A percentile compares a stretch with the other conserved stretches of the same genome.
These are phyloP conservation scores for Yponomeuta evonymella DNA, from an alignment of 2,888 invertebrate genomes.

Conservation along the genomic window DNA sequence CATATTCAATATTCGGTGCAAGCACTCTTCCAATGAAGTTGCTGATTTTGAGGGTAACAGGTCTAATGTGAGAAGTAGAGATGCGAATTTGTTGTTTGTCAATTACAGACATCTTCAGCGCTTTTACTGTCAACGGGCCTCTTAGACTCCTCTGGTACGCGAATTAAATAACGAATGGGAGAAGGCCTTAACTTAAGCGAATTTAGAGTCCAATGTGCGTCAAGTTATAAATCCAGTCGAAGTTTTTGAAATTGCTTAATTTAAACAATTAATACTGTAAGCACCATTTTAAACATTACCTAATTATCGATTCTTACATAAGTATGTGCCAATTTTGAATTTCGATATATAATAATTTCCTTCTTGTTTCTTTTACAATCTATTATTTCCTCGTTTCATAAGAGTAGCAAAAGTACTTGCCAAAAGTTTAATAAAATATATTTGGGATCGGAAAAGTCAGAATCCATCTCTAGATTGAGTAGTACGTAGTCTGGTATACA, in stretches of 20 bases:
- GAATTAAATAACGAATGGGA: too few relatives aligned
- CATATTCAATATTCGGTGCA: too few relatives aligned
- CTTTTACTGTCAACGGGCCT: too few relatives aligned
- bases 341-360: conserved; percentile 23
- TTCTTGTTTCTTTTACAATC: neutral
- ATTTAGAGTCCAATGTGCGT: conserved; percentile 48
- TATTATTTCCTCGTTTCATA: conserved; percentile 14
- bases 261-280: conserved; percentile 71
- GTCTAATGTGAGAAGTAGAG: too few relatives aligned
- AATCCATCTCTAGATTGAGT: conserved; percentile 12
- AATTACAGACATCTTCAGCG: too few relatives aligned
- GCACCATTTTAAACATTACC: conserved; percentile 54
- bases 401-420: conserved; percentile 29
- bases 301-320: conserved; percentile 42
- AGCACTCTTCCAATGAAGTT: too few relatives aligned
- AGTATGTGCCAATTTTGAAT: conserved; percentile 45
- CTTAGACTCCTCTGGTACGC: too few relatives aligned
- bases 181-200: conserved; percentile 8
- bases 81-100: too few relatives aligned
- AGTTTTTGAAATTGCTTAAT: conserved; percentile 41
- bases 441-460: conserved; percentile 16
- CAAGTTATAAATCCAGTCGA: neutral
- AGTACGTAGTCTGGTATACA: conserved; percentile 32
- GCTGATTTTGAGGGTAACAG: too few relatives aligned
- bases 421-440: conserved; percentile 40